A percentile compares a stretch with the other conserved stretches of the same genome.
Conservation (phyloP, 2,888 invertebrate genomes). For the Lacanobia oleracea region DNA sequence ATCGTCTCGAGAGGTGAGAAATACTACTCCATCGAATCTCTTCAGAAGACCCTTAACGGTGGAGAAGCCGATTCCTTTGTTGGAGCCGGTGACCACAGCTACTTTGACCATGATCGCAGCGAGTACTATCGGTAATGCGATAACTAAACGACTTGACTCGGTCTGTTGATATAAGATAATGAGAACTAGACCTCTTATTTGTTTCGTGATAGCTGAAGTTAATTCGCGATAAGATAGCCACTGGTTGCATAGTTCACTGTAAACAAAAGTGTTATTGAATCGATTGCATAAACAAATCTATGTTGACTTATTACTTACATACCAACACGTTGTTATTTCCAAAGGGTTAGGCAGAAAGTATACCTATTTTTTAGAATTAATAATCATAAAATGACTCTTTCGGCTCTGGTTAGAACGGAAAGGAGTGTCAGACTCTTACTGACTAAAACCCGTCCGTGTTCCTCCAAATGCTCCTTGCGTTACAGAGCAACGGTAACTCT, state of each 20-base stretch:
- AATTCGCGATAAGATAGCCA: constrained; percentile 37
- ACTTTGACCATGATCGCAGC: constrained; percentile 58
- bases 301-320: neutral
- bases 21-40: constrained; percentile 90
- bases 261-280: constrained; percentile 5
- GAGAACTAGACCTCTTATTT: constrained; percentile 9
- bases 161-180: constrained; percentile 26
- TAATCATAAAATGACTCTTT: too few species aligned
- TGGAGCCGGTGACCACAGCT: constrained; percentile 91
- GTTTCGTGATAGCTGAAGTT: constrained; percentile 23
- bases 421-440: too few species aligned
- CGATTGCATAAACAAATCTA: constrained; percentile 2
- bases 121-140: neutral
- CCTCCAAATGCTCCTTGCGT: too few species aligned
- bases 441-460: too few species aligned
- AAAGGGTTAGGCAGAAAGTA: too few species aligned
- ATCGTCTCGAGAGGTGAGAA: constrained; percentile 87
- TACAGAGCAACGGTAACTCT: too few species aligned
- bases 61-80: constrained; percentile 92
- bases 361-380: too few species aligned
- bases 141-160: constrained; percentile 28
- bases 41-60: constrained; percentile 91
- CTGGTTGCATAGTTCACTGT: constrained; percentile 7
- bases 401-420: too few species aligned
- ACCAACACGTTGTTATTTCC: too few species aligned